These are phyloP conservation scores for Oscheius sp. DNA, from an alignment of 1,140 invertebrate genomes.

Conservation along the genomic window DNA sequence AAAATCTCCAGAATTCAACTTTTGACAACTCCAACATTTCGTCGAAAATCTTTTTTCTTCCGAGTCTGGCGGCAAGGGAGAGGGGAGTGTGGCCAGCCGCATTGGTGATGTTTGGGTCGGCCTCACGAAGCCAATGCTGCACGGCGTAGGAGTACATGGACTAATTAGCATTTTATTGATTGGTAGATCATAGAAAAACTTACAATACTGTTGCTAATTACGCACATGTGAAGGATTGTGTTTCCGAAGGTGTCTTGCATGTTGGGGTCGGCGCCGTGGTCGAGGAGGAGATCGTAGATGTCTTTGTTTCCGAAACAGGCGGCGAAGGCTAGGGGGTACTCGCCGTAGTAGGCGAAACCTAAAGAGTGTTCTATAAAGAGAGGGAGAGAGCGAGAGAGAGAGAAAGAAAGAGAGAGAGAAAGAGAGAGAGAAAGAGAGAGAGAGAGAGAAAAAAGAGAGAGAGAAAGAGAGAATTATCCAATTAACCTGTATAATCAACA, in stretches of 20 bases:
- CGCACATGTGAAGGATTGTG: constrained; percentile 96
- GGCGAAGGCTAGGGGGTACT: constrained; percentile 92
- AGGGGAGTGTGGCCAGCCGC: constrained; percentile 84
- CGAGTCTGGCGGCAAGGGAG: constrained; percentile 90
- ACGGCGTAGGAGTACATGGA: constrained; percentile 97
- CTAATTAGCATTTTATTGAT: constrained; percentile 64
- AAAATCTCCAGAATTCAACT: constrained; percentile 95
- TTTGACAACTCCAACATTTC: constrained; percentile 95
- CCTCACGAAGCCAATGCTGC: constrained; percentile 84
- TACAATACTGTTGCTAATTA: constrained; percentile 91
- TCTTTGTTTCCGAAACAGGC: constrained; percentile 92
- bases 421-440: too few relatives aligned
- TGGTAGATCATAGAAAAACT: constrained; percentile 52
- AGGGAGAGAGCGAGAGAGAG: too few relatives aligned
- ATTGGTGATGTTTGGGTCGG: constrained; percentile 83
- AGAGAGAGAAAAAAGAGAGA: too few relatives aligned
- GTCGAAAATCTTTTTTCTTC: constrained; percentile 87
- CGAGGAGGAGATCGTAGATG: constrained; percentile 91
- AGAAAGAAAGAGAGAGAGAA: too few relatives aligned
- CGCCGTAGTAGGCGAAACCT: constrained; percentile 63
- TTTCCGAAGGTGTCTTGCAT: constrained; percentile 72
- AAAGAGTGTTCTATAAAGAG: background rate
- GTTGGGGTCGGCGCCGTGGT: constrained; percentile 86
- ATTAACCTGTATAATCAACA: constrained; percentile 81
- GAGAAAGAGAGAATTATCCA: too few relatives aligned